Conservation (phyloP, 2,797 vertebrate genomes). For the Cyprinodon diabolis region DNA sequence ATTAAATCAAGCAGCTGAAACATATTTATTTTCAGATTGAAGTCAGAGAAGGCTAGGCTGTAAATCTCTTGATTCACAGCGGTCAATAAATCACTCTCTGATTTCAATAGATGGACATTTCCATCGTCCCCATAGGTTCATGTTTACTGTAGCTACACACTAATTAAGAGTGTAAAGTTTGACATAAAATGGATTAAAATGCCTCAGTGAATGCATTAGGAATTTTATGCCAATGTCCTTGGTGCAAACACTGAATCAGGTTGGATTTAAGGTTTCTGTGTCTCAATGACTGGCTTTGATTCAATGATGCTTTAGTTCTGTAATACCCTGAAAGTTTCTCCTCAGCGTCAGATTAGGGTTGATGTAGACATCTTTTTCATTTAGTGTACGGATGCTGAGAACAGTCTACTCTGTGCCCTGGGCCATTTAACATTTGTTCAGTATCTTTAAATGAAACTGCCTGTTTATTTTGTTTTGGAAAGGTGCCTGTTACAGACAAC, state of each 20-base stretch:
- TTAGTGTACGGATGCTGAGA: constrained; percentile 54
- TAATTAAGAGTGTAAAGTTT: constrained; percentile 22
- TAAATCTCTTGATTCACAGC: constrained; percentile 8
- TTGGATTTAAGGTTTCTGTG: constrained; percentile 39
- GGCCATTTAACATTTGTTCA: constrained; percentile 71
- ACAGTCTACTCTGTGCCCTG: constrained; percentile 53
- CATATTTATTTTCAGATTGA: neutral
- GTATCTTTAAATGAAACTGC: constrained; percentile 70
- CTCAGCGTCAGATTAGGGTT: constrained; percentile 54
- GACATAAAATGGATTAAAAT: constrained; percentile 26
- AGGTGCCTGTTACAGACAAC: constrained; percentile 58
- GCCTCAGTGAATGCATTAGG: constrained; percentile 19
- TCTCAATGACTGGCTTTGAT: constrained; percentile 48
- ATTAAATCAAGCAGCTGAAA: constrained; percentile 8
- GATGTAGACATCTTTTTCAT: constrained; percentile 69
- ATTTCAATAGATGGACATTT: constrained; percentile 1
- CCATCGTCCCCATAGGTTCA: neutral
- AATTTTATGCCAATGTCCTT: constrained; percentile 26
- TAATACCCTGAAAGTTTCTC: constrained; percentile 38
- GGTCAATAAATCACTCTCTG: constrained; percentile 1
- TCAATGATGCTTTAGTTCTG: constrained; percentile 45
- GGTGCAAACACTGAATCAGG: constrained; percentile 36
- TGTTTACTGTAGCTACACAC: neutral
- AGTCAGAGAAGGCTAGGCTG: constrained; percentile 5
- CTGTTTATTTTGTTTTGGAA: constrained; percentile 67